Conservation (phyloP, 2,888 invertebrate species). For the Steinernema hermaphroditum region DNA sequence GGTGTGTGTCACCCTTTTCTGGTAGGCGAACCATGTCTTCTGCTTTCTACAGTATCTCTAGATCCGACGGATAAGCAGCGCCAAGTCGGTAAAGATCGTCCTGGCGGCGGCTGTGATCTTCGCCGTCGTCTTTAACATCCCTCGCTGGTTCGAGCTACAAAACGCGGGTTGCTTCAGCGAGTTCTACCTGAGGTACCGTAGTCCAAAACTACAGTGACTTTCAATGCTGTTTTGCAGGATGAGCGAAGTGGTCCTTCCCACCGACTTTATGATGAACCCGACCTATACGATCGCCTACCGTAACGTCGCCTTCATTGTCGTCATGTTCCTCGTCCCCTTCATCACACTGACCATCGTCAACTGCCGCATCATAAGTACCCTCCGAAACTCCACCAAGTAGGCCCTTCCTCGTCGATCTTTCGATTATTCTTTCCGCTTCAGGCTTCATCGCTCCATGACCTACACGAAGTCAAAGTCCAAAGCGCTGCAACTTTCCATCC, state of each 20-base stretch:
- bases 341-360: constrained; percentile 53
- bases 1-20: constrained; percentile 61
- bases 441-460: constrained; percentile 11
- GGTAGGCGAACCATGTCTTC: too few relatives aligned
- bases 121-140: constrained; percentile 53
- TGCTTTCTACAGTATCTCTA: too few relatives aligned
- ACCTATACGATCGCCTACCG: constrained; percentile 52
- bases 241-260: constrained; percentile 48
- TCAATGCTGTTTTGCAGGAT: constrained; percentile 39
- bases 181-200: constrained; percentile 31
- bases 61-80: constrained; percentile 55
- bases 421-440: too few relatives aligned
- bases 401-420: too few relatives aligned
- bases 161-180: constrained; percentile 44
- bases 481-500: neutral
- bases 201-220: neutral
- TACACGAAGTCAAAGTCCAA: constrained; percentile 1
- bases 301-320: constrained; percentile 52
- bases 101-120: constrained; percentile 40
- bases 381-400: constrained; percentile 49
- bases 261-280: constrained; percentile 47
- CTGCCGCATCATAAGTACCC: constrained; percentile 51
- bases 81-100: constrained; percentile 45
- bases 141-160: constrained; percentile 56
- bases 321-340: constrained; percentile 62